Evolutionary conservation across 1,140 invertebrate species (phyloP), one percentile per base, ranked within the genome.

Genomic region (Grapholita molesta): DNA sequence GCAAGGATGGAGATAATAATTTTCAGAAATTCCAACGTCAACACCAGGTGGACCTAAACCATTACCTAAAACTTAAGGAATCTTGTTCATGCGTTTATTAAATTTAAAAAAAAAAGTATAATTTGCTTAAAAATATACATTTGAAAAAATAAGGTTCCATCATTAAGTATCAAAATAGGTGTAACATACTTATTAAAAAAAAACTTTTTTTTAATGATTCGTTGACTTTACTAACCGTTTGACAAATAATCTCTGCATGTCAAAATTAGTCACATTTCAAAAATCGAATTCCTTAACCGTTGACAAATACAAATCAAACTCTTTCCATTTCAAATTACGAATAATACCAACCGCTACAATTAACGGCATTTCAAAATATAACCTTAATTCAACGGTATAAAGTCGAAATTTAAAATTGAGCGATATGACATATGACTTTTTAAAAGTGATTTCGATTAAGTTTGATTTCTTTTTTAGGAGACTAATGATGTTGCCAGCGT

Each of bases 401-500:
- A 48, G 5, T 48, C 15, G 18, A 48, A 21, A 48, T 48, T 48
- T 7, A 21, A 48, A 48, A 2, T 21, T 21, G 2, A 48, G 0
- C 8, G 18, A 21, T 0, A 48, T 38, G 11, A 35, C 11, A 30
- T 30, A 30, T 21, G 42, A 48, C 15, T 7, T 48, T 48, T 48
- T 9, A 7, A 48, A 48, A 48, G 18, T 48, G 8, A 21, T 18
- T 48, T 1, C 42, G 42, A 48, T 61, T 28, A 4, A 30, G 18
- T 30, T 61, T 61, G n/a, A 30, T 61, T 61, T 61, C 23, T 25
- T 28, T 28, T 15, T 28, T 28, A 30, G 24, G n/a, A 9, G 5
- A 61, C 25, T 61, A 61, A 61, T 28, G 55, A 61, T 61, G 25
- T 61, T 61, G 55, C 55, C 55, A 61, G 55, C 28, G n/a, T n/a